These are phyloP conservation scores for Mormyrus lacerda DNA, from an alignment of 2,113 vertebrate species.

Conservation along the genomic window DNA sequence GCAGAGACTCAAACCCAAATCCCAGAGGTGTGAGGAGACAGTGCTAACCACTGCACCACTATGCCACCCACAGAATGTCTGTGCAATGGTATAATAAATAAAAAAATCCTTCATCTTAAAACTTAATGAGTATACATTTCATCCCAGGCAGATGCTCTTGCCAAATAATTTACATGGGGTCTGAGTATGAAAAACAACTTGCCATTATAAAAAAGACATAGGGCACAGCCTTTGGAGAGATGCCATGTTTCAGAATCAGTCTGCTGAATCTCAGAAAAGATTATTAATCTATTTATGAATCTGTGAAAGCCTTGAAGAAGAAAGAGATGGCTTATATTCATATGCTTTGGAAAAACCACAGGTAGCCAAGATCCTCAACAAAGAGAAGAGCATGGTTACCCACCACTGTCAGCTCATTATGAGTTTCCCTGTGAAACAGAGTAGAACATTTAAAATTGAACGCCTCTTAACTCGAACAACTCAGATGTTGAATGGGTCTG, in stretches of 20 bases:
- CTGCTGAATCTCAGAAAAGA: background rate
- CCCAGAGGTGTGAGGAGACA: too few relatives aligned
- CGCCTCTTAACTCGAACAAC: too few relatives aligned
- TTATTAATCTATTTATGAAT: background rate
- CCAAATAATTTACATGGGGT: background rate
- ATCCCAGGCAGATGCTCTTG: background rate
- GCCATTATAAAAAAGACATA: background rate
- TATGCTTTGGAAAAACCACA: background rate
- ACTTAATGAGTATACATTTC: background rate
- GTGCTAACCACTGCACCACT: too few relatives aligned
- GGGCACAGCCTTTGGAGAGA: background rate
- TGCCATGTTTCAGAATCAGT: background rate
- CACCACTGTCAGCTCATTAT: background rate
- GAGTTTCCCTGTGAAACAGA: background rate
- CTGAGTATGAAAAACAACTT: background rate
- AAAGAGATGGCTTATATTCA: background rate
- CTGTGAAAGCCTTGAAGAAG: background rate
- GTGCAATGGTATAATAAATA: background rate
- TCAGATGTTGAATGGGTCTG: too few relatives aligned
- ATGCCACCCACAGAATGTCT: background rate
- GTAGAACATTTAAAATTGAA: too few relatives aligned
- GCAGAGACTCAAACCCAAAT: too few relatives aligned
- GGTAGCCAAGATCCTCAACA: background rate
- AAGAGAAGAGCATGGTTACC: background rate
- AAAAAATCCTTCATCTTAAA: background rate